Evolutionary conservation across 1,140 invertebrate genomes (phyloP).

Genomic region (Scylla paramamosain): DNA sequence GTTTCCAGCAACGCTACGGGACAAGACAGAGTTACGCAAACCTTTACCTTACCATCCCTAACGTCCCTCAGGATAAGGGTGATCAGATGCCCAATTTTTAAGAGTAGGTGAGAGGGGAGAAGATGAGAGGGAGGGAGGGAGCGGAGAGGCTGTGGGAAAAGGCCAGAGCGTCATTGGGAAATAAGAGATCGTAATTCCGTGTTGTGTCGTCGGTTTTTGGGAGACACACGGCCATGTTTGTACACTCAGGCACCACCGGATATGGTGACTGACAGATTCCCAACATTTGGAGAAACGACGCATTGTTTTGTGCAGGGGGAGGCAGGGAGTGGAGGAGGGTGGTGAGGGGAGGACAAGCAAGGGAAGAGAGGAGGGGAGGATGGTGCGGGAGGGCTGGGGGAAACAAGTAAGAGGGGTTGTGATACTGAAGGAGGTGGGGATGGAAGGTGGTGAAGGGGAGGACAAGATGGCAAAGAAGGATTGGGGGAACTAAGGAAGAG

Average conservation of each 20-base stretch:
- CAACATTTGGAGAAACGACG: not conserved
- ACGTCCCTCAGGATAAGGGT: too few relatives aligned
- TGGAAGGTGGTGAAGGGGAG: not conserved
- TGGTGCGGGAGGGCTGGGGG: not conserved
- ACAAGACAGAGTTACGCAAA: too few relatives aligned
- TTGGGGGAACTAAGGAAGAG: not conserved
- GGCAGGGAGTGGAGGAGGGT: not conserved
- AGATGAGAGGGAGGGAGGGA: not conserved
- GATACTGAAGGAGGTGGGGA: not conserved
- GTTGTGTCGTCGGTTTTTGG: not conserved
- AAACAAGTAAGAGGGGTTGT: too few relatives aligned
- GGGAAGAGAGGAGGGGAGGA: not conserved
- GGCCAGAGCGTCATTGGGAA: not conserved
- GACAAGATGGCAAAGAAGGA: not conserved
- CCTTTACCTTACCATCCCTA: too few relatives aligned
- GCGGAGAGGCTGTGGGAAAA: not conserved
- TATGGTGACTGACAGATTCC: not conserved
- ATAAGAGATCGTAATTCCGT: slow-evolving; percentile 3
- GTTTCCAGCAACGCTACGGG: not conserved
- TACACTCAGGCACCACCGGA: not conserved
- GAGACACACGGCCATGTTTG: slow-evolving; percentile 3
- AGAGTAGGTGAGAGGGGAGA: not conserved
- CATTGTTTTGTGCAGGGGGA: not conserved
- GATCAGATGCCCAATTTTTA: not conserved
- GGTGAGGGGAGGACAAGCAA: not conserved